Conservation (phyloP, 2,113 vertebrate species). For the Stictonetta naevosa region DNA sequence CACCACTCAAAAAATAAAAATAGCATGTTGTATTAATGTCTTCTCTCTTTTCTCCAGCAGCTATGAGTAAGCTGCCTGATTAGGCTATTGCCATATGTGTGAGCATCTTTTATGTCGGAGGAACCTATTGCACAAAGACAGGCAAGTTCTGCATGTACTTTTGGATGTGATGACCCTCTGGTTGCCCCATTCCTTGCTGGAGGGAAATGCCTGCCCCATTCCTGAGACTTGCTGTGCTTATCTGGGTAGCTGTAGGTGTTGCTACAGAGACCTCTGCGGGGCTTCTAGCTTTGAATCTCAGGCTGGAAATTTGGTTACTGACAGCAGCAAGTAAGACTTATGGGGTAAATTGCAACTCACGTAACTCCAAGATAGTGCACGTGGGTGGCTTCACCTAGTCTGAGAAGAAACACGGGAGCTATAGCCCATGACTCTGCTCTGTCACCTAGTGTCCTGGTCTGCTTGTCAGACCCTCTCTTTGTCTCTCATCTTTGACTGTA, state of each 20-base stretch:
- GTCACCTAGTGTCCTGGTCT: neutral
- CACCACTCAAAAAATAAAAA: conserved; percentile 17
- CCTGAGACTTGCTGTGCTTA: neutral
- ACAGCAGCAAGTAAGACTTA: neutral
- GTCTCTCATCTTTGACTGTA: neutral
- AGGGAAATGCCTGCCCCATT: neutral
- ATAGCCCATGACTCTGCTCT: neutral
- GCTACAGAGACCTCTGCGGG: neutral
- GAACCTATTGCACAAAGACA: neutral
- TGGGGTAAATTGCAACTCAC: rapidly evolving
- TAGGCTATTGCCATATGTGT: neutral
- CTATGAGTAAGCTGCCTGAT: conserved; percentile 20
- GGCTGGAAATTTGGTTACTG: rapidly evolving
- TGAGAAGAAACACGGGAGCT: neutral
- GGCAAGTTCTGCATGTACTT: neutral
- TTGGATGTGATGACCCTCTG: neutral
- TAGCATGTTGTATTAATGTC: neutral
- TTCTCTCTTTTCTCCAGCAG: neutral
- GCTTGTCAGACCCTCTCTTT: neutral
- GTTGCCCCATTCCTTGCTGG: rapidly evolving
- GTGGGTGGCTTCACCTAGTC: neutral
- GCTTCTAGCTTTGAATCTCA: neutral
- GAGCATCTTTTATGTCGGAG: neutral
- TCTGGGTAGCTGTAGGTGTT: neutral
- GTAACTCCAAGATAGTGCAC: rapidly evolving